Base-by-base conservation (phyloP, 2,888 invertebrate species). In the Microplitis deprimator region DNA sequence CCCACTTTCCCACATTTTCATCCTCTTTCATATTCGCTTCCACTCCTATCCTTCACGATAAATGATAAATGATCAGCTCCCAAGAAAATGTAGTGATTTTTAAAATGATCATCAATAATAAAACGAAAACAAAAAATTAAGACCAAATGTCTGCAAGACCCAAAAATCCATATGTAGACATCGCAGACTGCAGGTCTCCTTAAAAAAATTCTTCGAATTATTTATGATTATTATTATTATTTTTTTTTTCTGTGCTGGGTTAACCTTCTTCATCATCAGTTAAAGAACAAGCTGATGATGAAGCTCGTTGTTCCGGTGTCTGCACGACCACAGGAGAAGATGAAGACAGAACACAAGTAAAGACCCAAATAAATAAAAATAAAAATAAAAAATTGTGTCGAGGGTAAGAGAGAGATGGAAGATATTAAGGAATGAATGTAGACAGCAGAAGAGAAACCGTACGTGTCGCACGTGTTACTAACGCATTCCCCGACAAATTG, bases 401-500 rank as follows among this genome's bases (percentile, higher is more conserved):
- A 50, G 50, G 13, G 13, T 4, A 13, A 50, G 13, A 50, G 50
- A 75, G 13, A 50, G 50, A 13, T 5, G 13, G 5, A 13, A 50
- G 50, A 50, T 50, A 13, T 50, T 50, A 41, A 62, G 17, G 59
- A 69, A 69, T 67, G 40, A 61, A 62, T 69, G 50, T 41, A 70
- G 70, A 77, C 67, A 67, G 64, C 62, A 64, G 69, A 39, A 68
- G 75, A 73, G 79, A 76, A 67, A 76, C 81, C 77, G 83, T 83
- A 50, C 50, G 83, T 79, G 82, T 78, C 85, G 85, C 89, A 88
- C 88, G 87, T 89, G 89, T 89, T 88, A 78, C 82, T 76, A 80
- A 86, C 85, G 87, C 89, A 89, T 89, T 89, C 89, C 86, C 87
- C 89, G 88, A 88, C 89, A 89, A 89, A 89, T 89, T 89, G 88